Evolutionary conservation across 2,888 invertebrate genomes (phyloP).

Genomic region (Eilema griseolum): DNA sequence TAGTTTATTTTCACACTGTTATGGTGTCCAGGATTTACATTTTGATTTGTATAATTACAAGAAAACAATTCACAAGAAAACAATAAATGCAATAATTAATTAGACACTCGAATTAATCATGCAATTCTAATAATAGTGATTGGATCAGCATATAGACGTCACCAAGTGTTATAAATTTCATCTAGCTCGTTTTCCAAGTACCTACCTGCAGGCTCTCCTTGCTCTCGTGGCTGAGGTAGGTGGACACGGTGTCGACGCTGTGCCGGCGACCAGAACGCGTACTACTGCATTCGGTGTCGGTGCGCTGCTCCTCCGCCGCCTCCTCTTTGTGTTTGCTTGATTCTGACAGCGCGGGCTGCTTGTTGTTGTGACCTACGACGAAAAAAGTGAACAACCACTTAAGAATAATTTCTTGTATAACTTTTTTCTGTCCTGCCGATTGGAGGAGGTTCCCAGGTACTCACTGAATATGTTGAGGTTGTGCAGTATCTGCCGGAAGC

Average conservation of each 20-base stretch:
- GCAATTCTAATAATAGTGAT: too few species aligned
- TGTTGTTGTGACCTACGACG: constrained; percentile 75
- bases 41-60: too few species aligned
- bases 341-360: constrained; percentile 36
- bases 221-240: constrained; percentile 95
- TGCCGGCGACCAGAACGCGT: constrained; percentile 92
- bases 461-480: constrained; percentile 93
- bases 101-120: too few species aligned
- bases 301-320: constrained; percentile 63
- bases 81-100: too few species aligned
- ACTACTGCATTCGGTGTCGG: constrained; percentile 90
- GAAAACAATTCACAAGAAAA: too few species aligned
- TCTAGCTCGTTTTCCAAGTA: background rate
- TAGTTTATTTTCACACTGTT: too few species aligned
- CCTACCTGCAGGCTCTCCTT: constrained; percentile 87
- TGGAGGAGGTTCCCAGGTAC: constrained; percentile 39
- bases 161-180: too few species aligned
- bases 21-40: too few species aligned
- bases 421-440: background rate
- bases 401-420: background rate
- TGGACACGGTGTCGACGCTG: constrained; percentile 95
- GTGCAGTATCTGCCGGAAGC: constrained; percentile 91
- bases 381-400: background rate
- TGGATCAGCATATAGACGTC: too few species aligned
- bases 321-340: constrained; percentile 32